Base-by-base conservation (phyloP, 1,140 invertebrate genomes). In the Tenebrio molitor region DNA sequence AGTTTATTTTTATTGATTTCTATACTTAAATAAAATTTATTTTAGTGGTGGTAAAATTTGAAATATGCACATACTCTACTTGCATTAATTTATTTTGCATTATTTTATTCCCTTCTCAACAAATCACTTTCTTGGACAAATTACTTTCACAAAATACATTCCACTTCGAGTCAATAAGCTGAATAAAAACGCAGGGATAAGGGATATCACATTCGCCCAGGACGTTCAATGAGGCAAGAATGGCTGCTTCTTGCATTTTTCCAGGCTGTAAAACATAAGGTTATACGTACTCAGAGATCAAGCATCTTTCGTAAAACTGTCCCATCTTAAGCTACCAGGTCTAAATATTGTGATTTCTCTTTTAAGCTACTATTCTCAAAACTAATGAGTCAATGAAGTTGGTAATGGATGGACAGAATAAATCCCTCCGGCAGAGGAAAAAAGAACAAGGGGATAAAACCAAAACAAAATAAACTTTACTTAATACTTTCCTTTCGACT, bases 191-290 rank as follows among this genome's bases (percentile, higher is more conserved):
- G 50, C 50, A 58, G 14, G 50, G 50, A 58, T 58, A 58, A 58
- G 50, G 50, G 50, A 58, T 58, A 58, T 58, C 50, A 23, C 50
- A 58, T 25, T 29, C 50, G 23, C 50, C 23, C 50, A 58, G 19
- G 23, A 58, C 50, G 50, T 29, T 58, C 50, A 58, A 58, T 58
- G 50, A 58, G 23, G 50, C 50, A 58, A 14, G 50, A 58, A 58
- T 58, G 50, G 21, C 50, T 58, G 50, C 50, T 58, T 58, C 50
- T 58, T 58, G 50, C 50, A 58, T 58, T 58, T 58, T 58, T 58
- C 50, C 50, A 58, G 50, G 23, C 50, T 29, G 50, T 58, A 58
- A 58, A 58, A 29, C 21, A 58, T 33, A n/a, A 58, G 50, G 23
- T 58, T 58, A 58, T 58, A 12, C 29, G 50, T 29, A 29, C 12